Conservation (phyloP, 2,113 vertebrate genomes). For the Reinhardtius hippoglossoides region DNA sequence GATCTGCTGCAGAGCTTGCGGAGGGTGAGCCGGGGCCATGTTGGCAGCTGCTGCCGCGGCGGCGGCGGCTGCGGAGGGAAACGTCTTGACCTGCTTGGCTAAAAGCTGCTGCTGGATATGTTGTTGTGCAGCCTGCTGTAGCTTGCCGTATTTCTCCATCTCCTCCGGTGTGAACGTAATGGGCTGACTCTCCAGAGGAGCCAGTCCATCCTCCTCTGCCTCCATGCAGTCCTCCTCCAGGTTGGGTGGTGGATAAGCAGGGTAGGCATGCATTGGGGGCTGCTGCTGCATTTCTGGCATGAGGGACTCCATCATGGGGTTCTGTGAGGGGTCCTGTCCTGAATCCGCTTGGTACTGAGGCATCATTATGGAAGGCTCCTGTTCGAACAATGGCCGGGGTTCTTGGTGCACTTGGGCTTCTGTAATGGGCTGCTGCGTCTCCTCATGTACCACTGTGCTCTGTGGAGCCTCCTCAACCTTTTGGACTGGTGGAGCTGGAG, state of each 20-base stretch:
- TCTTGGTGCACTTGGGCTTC: constrained; percentile 82
- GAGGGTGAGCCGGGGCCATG: constrained; percentile 82
- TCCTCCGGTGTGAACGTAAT: constrained; percentile 98
- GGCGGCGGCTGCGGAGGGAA: constrained; percentile 87
- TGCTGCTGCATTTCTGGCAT: constrained; percentile 85
- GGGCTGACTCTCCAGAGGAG: constrained; percentile 95
- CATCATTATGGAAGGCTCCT: constrained; percentile 77
- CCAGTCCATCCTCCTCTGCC: constrained; percentile 91
- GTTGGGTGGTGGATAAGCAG: constrained; percentile 85
- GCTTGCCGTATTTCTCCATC: constrained; percentile 99
- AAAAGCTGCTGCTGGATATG: constrained; percentile 99
- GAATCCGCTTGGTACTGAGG: constrained; percentile 78
- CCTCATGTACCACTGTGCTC: constrained; percentile 77
- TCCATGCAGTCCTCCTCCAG: constrained; percentile 88
- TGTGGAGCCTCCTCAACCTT: constrained; percentile 76
- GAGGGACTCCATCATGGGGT: constrained; percentile 84
- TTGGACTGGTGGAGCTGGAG: constrained; percentile 78
- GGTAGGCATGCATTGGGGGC: constrained; percentile 84
- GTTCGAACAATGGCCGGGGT: constrained; percentile 73
- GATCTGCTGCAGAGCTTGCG: constrained; percentile 89
- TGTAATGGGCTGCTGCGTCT: constrained; percentile 55
- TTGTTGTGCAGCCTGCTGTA: constrained; percentile 97
- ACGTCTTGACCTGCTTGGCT: constrained; percentile 96
- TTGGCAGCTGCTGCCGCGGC: constrained; percentile 79
- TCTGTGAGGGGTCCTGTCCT: constrained; percentile 77